Percentiles rank a stretch among this genome's conserved stretches.
These are phyloP conservation scores for Leptura quadrifasciata DNA, from an alignment of 2,888 invertebrate genomes.

Conservation along the genomic window DNA sequence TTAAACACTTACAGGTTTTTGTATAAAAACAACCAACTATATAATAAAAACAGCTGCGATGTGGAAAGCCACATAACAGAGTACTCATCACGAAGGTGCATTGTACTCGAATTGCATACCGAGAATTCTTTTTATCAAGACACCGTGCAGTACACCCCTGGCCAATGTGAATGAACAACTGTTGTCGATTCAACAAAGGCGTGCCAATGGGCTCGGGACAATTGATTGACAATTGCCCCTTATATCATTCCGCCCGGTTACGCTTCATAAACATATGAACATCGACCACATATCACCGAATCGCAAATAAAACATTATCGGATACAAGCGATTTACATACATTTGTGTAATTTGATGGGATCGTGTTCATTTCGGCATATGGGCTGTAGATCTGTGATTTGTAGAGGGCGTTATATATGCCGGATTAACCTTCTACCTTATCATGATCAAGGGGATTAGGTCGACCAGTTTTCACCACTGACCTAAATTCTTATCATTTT, in stretches of 20 bases:
- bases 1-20: not conserved
- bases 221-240: conserved; percentile 58
- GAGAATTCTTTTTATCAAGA: conserved; percentile 4
- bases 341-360: conserved; percentile 28
- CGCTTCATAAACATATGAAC: conserved; percentile 50
- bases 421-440: conserved; percentile 22
- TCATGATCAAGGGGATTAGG: conserved; percentile 10
- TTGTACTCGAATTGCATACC: conserved; percentile 8
- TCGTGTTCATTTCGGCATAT: conserved; percentile 7
- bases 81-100: conserved; percentile 10
- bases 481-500: not conserved
- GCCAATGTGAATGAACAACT: conserved; percentile 50
- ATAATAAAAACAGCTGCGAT: not conserved
- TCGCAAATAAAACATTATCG: conserved; percentile 36
- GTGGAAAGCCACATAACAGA: not conserved
- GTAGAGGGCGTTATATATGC: conserved; percentile 12
- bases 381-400: conserved; percentile 30
- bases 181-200: conserved; percentile 50
- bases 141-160: conserved; percentile 7
- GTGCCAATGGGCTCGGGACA: conserved; percentile 48
- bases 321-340: conserved; percentile 34
- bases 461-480: not conserved
- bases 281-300: conserved; percentile 34
- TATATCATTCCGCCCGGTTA: conserved; percentile 45
- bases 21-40: not conserved